Evolutionary conservation across 1,140 invertebrate species (phyloP), one percentile per base, ranked within the genome.

Genomic region (Eumeta japonica): DNA sequence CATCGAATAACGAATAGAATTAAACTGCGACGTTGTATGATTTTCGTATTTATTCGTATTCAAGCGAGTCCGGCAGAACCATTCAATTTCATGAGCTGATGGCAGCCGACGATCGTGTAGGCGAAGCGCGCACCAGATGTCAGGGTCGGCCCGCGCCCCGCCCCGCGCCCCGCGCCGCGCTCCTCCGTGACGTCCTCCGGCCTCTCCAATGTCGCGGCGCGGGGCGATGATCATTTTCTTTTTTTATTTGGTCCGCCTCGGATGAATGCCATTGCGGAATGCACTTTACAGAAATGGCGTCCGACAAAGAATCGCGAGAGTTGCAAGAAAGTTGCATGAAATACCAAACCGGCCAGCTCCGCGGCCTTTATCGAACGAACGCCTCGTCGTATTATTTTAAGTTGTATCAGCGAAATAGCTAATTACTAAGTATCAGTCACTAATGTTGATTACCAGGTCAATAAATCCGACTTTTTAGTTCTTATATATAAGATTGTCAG

Each of bases 301-400:
- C 50, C 57, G 38, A 58, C 45, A 49, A n/a, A n/a, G n/a, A n/a
- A n/a, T n/a, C n/a, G n/a, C 56, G 50, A 58, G 45, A 58, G 61
- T 63, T 56, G 62, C 62, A 67, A 66, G 70, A 74, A 74, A 71
- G 70, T n/a, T n/a, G n/a, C n/a, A n/a, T n/a, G n/a, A n/a, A n/a
- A n/a, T n/a, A n/a, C n/a, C n/a, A n/a, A n/a, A n/a, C 52, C 54
- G 63, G 20, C n/a, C n/a, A 5, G 20, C 20, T 24, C 58, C 43
- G 48, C 45, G 48, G 60, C 62, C 61, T 64, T 59, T 55, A 55
- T 62, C 64, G 46, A n/a, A n/a, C n/a, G n/a, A n/a, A n/a, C n/a
- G n/a, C n/a, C n/a, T n/a, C n/a, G n/a, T n/a, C n/a, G n/a, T n/a
- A n/a, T n/a, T n/a, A n/a, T n/a, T n/a, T n/a, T n/a, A n/a, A n/a